Conservation (phyloP, 2,888 invertebrate species). For the Palloptera scutellata region DNA sequence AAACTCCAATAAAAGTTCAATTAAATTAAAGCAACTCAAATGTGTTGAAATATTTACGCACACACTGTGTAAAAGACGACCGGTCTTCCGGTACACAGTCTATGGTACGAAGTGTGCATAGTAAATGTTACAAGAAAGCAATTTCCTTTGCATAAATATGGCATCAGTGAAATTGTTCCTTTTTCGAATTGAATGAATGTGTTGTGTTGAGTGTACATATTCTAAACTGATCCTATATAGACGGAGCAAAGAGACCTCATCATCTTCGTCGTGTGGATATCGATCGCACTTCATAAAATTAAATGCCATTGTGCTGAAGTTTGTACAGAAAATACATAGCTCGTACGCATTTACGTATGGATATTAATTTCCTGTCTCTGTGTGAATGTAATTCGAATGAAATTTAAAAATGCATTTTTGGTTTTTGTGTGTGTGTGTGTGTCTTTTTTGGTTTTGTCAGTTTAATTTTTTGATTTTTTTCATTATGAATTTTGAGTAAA, state of each 20-base stretch:
- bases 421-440: too few species aligned
- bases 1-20: conserved; percentile 44
- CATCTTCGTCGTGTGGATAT: conserved; percentile 13
- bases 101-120: background rate
- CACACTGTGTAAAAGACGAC: conserved; percentile 38
- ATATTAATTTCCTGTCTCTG: too few species aligned
- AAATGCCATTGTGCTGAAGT: conserved; percentile 25
- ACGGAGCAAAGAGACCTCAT: too few species aligned
- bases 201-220: background rate
- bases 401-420: too few species aligned
- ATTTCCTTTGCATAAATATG: conserved; percentile 5
- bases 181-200: background rate
- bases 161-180: background rate
- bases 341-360: too few species aligned
- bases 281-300: conserved; percentile 54
- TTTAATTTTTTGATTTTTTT: too few species aligned
- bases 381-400: too few species aligned
- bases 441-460: background rate
- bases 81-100: conserved; percentile 46
- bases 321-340: background rate
- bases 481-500: too few species aligned
- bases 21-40: conserved; percentile 41
- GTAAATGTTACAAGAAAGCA: background rate
- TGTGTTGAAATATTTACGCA: conserved; percentile 58
- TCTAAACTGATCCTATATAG: too few species aligned